Evolutionary conservation across 1,140 invertebrate genomes (phyloP), one percentile per base, ranked within the genome.

Genomic region (Heliconius himera): DNA sequence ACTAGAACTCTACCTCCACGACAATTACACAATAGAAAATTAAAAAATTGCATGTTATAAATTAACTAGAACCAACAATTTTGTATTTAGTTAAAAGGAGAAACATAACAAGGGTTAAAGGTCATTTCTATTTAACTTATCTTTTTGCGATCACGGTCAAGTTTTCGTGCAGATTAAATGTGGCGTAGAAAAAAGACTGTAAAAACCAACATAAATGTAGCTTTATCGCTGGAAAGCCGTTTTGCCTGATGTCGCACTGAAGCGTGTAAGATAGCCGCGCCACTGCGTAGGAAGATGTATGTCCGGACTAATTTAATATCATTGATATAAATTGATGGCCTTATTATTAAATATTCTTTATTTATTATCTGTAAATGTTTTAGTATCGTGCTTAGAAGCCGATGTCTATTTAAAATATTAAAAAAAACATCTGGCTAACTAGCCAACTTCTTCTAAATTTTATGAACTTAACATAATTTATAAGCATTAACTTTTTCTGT

Each of bases 141-240:
- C 60, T 66, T 66, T 66, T 33, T 20, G 72, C 18, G 29, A 74
- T 20, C 73, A 74, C 51, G 26, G 41, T 76, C 66, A 76, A 70
- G 75, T 46, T 33, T 41, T 56, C 86, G 83, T 85, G 83, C 82
- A 84, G 82, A 83, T 86, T 82, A 85, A 88, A 86, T 86, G 88
- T 87, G 71, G 80, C 85, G 84, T 84, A 82, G 72, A 84, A 89
- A 88, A 88, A 87, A 74, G 80, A 85, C 83, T 84, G 87, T 88
- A 88, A 89, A 89, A 87, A 66, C 83, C 81, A 82, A 81, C 78
- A 77, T 83, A 87, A 89, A 87, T 81, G 66, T 84, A 83, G 83
- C 83, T 89, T 89, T 89, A 89, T 89, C 78, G 82, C 83, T 79
- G 77, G 87, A 70, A 78, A 88, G 82, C 81, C 80, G 82, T 87